Base-by-base conservation (phyloP, 2,888 invertebrate genomes). In the Amaurobius ferox region DNA sequence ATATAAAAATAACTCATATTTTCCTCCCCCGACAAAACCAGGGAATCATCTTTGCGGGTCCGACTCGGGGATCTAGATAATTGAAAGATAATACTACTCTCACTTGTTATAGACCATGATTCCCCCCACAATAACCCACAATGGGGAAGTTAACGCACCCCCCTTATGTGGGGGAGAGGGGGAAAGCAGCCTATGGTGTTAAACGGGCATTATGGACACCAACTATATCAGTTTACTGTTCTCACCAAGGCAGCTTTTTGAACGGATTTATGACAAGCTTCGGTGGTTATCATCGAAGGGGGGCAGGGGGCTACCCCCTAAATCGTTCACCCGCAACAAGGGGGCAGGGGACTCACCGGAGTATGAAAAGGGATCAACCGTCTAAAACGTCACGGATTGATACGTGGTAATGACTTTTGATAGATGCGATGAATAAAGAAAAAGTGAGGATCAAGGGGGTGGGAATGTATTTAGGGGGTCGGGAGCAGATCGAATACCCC, bases 341-440 rank as follows among this genome's bases (percentile, higher is more conserved):
- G 44, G 76, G 64, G 76, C 48, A 32, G 23, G 23, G 67, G 74
- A 48, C 61, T 48, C 26, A n/a, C 48, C 40, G 48, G 26, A 19
- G 70, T 29, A 76, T 76, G 70, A 83, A 83, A 76, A 83, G 81
- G 74, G 81, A 83, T 83, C 81, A 83, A 76, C 40, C 76, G 70
- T 73, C 80, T 73, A 68, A 74, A 74, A 30, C 74, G 80, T 80
- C 81, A 83, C 44, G 81, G 70, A 64, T 83, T 83, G 81, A 83
- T 83, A 83, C 70, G 81, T 76, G 61, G 81, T 83, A 83, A 83
- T 83, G 81, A 83, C 70, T 76, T 83, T 83, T 83, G 81, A 83
- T 83, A 76, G 76, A 83, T 83, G 76, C 64, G 81, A 76, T 76
- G 81, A 83, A 83, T 83, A 71, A 76, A 76, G 61, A 40, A n/a